Percentiles rank a stretch among this genome's conserved stretches.
phyloP scores from a whole-genome alignment of 2,797 vertebrate genomes.

The Urocyon cinereoargenteus region DNA sequence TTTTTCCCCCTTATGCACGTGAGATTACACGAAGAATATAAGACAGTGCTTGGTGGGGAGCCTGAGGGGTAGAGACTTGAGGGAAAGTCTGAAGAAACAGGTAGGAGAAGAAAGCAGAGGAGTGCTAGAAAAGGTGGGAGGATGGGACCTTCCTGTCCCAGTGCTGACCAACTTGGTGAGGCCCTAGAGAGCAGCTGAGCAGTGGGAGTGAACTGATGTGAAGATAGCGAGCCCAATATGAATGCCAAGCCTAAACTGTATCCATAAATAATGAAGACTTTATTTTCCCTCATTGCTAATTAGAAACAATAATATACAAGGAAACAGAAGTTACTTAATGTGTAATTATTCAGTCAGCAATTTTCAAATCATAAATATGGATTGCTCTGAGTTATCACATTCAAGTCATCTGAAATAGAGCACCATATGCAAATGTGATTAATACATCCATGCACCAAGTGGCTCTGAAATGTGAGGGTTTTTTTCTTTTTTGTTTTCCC shows the following conservation, averaged over 20 bases:
- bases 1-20: neutral
- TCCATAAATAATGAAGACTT: constrained; percentile 83
- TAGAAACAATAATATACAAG: constrained; percentile 83
- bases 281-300: constrained; percentile 83
- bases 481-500: neutral
- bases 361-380: constrained; percentile 83
- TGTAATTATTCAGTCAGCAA: constrained; percentile 83
- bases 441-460: constrained; percentile 60
- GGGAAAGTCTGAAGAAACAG: neutral
- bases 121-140: rapidly evolving
- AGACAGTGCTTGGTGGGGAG: neutral
- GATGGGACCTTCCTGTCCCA: too few species aligned
- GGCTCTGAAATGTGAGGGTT: neutral
- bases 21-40: neutral
- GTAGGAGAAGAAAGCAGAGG: neutral
- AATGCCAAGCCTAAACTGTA: constrained; percentile 64
- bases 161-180: too few species aligned
- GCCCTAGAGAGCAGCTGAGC: neutral
- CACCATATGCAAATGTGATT: constrained; percentile 74
- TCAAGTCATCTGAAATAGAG: constrained; percentile 71
- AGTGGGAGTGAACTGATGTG: too few species aligned
- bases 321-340: constrained; percentile 85
- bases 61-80: neutral
- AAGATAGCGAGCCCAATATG: neutral
- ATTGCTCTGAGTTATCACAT: constrained; percentile 77